Evolutionary conservation across 2,113 vertebrate genomes (phyloP).

Genomic region (Alexandromys fortis): DNA sequence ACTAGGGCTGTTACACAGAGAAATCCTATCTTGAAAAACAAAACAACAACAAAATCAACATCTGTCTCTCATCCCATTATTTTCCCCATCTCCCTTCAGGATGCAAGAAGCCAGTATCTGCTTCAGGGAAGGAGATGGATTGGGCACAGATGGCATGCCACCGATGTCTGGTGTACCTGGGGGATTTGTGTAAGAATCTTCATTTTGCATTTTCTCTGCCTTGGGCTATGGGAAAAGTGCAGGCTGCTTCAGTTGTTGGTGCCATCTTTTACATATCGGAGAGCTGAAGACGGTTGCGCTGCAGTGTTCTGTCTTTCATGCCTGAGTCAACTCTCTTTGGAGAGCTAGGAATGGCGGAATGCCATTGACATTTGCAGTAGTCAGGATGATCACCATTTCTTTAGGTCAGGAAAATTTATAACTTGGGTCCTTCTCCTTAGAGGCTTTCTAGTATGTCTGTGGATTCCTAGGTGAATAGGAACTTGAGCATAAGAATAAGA

Average conservation of each 20-base stretch:
- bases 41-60: no score
- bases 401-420: not conserved
- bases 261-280: not conserved
- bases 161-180: conserved; percentile 96
- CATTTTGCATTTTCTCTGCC: conserved; percentile 27
- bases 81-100: conserved; percentile 80
- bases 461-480: not conserved
- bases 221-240: not conserved
- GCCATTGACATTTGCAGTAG: not conserved
- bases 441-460: conserved; percentile 4
- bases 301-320: not conserved
- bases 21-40: not conserved
- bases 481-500: conserved; percentile 2
- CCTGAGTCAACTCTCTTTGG: not conserved
- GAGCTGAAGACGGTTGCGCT: not conserved
- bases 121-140: conserved; percentile 97
- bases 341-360: not conserved
- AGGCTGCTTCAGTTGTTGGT: not conserved
- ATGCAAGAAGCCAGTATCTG: conserved; percentile 95
- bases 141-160: conserved; percentile 99
- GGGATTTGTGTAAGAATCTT: conserved; percentile 93
- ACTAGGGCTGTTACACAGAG: no score
- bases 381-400: not conserved
- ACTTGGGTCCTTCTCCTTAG: not conserved
- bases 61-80: not conserved